Percentiles rank a stretch among this genome's conserved stretches.
Evolutionary conservation across 2,888 invertebrate genomes (phyloP).

Genomic region (Hecatera dysodea): DNA sequence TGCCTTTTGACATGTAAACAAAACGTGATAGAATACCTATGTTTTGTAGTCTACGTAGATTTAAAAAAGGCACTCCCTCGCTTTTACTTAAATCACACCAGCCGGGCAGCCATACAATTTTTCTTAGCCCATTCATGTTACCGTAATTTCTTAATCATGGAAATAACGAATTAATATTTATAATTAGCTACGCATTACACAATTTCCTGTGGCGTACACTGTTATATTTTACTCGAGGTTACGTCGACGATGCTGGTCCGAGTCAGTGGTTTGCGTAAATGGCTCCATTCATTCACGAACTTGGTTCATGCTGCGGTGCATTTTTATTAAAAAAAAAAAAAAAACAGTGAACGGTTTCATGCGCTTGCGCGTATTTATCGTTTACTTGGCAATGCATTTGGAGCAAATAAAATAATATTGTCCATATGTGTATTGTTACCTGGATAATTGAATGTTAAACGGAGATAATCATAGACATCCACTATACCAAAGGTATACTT

Average conservation of each 20-base stretch:
- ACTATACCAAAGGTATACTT: neutral
- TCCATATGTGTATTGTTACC: neutral
- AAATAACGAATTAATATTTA: conserved; percentile 33
- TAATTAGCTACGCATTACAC: conserved; percentile 44
- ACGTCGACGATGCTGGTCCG: conserved; percentile 29
- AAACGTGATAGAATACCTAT: neutral
- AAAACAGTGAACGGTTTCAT: neutral
- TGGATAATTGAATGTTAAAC: conserved; percentile 6
- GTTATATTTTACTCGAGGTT: conserved; percentile 52
- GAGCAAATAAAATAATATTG: neutral
- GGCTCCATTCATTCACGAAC: conserved; percentile 60
- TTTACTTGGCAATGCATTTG: conserved; percentile 4
- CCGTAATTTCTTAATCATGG: conserved; percentile 27
- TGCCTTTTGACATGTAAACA: neutral
- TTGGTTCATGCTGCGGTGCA: conserved; percentile 32
- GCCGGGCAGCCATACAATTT: neutral
- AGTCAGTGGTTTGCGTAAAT: conserved; percentile 57
- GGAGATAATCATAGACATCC: neutral
- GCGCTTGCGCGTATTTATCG: conserved; percentile 2
- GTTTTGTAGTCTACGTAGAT: neutral
- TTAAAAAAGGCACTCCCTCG: no score
- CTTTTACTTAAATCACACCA: neutral
- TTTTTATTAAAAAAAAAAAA: conserved; percentile 5
- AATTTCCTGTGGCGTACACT: conserved; percentile 46
- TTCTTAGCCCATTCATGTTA: conserved; percentile 18